Percentiles rank a stretch among this genome's conserved stretches.
Conservation (phyloP, 2,797 vertebrate species). For the Somateria mollissima region DNA sequence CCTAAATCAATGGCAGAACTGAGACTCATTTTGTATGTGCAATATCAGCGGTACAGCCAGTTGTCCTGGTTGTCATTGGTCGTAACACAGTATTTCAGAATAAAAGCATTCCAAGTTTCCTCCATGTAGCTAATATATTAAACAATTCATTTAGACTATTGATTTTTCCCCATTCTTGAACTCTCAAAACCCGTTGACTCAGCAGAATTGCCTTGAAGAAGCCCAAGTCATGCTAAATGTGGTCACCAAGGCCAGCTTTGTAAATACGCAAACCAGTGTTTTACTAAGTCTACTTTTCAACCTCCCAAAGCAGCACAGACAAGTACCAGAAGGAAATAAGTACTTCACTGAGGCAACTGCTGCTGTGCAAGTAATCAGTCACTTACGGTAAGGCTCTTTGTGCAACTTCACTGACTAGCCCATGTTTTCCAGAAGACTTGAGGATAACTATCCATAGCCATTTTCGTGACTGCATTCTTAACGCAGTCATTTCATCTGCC, state of each 20-base stretch:
- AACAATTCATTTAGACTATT: not conserved
- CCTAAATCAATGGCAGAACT: slow-evolving; percentile 31
- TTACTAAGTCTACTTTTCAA: not conserved
- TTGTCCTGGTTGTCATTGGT: not conserved
- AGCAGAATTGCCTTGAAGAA: slow-evolving; percentile 6
- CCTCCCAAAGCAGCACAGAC: not conserved
- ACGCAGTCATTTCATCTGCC: not conserved
- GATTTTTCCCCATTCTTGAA: not conserved
- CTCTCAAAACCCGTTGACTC: slow-evolving; percentile 11
- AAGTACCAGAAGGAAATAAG: not conserved
- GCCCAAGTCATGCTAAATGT: not conserved
- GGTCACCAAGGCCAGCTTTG: slow-evolving; percentile 20
- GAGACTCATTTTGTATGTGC: not conserved
- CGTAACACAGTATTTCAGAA: not conserved
- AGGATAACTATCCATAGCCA: not conserved
- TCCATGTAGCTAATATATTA: not conserved
- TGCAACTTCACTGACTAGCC: not conserved
- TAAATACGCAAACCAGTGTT: not conserved
- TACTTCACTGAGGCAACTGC: not conserved
- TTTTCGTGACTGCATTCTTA: not conserved
- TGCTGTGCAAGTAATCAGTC: not conserved
- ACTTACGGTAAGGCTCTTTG: not conserved
- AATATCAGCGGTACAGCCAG: slow-evolving; percentile 10
- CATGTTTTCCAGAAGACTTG: not conserved
- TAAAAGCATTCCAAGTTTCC: not conserved